Conservation (phyloP, 2,888 invertebrate genomes). For the Clitarchus hookeri region DNA sequence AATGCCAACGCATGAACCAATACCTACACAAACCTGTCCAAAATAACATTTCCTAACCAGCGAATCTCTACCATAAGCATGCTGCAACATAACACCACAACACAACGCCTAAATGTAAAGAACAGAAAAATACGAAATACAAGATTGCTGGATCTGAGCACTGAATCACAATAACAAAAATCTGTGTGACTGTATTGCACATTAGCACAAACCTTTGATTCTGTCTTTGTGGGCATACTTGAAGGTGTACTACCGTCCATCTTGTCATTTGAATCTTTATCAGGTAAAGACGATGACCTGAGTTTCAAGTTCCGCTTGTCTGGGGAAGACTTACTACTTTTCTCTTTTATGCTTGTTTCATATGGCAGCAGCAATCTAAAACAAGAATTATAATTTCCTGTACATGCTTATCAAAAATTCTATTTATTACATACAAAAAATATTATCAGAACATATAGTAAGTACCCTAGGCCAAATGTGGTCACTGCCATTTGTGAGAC, state of each 20-base stretch:
- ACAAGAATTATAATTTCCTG: conserved; percentile 29
- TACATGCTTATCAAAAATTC: too few relatives aligned
- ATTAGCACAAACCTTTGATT: neutral
- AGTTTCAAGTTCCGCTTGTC: neutral
- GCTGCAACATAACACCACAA: too few relatives aligned
- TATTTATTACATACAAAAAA: too few relatives aligned
- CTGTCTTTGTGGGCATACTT: neutral
- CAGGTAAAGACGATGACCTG: conserved; percentile 4
- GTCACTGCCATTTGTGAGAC: too few relatives aligned
- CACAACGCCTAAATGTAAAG: too few relatives aligned
- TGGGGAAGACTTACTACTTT: conserved; percentile 24
- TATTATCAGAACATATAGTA: too few relatives aligned
- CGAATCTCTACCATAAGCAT: too few relatives aligned
- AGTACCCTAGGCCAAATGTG: too few relatives aligned
- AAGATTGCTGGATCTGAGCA: neutral
- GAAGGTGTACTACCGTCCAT: conserved; percentile 51
- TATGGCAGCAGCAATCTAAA: conserved; percentile 69
- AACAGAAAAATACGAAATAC: too few relatives aligned
- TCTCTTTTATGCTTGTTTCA: conserved; percentile 52
- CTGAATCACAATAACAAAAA: neutral
- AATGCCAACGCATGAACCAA: too few relatives aligned
- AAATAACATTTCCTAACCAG: too few relatives aligned
- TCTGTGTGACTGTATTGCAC: neutral
- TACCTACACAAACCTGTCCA: too few relatives aligned
- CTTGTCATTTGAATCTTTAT: conserved; percentile 43